Evolutionary conservation across 2,888 invertebrate species (phyloP), one percentile per base, ranked within the genome.

Genomic region (Euclidia mi): DNA sequence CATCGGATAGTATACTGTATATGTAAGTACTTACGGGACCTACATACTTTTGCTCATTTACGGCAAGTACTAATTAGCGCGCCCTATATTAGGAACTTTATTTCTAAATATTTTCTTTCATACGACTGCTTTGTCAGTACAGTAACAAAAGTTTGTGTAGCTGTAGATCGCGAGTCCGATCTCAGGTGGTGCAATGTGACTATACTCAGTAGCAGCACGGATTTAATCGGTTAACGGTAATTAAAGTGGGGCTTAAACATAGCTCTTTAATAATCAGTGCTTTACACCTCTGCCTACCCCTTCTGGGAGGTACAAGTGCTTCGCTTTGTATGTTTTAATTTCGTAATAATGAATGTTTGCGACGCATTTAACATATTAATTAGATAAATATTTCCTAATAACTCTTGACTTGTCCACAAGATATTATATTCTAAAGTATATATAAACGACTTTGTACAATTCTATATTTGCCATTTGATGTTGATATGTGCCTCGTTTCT

Each of bases 11-110:
- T 12, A 25, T 7, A 25, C 1, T 10, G 10, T 4, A 47, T 45
- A 12, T 45, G 25, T 55, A 48, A 43, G 44, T 62, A 60, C 48
- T 66, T 51, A 49, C 63, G 63, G 66, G 50, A 70, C 63, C 52
- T 64, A 65, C 53, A 37, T 52, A 50, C 48, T 55, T 67, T 70
- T 77, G 70, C 76, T 77, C 73, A 74, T 59, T 51, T 53, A 44
- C 49, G 45, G 63, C 49, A 59, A 61, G 52, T 63, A 56, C 32
- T 55, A 49, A 25, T 50, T 57, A 49, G 56, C 53, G 37, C 15
- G 29, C 14, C 6, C 20, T 11, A 40, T 48, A n/a, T 12, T 32
- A 48, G 31, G 10, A 11, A 38, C 17, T 18, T 47, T 1, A 34
- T 34, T 34, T 35, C 15, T 56, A 25, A 25, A 3, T 3, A 25